Evolutionary conservation across 2,797 vertebrate genomes (phyloP), one percentile per base, ranked within the genome.

Genomic region (Ambastaia sidthimunki): DNA sequence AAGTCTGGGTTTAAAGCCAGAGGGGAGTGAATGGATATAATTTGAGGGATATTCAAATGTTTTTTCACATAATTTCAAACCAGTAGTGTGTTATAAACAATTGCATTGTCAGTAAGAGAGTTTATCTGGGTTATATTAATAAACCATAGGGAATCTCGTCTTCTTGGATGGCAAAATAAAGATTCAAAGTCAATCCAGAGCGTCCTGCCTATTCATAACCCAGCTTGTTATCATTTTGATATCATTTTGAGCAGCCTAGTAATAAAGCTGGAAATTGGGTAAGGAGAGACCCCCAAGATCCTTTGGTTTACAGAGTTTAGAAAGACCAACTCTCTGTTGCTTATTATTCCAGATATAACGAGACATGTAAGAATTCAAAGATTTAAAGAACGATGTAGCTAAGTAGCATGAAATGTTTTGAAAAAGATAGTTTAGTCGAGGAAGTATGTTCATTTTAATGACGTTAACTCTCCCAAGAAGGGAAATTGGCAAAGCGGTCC

Each of bases 1-100:
- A 69, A 25, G 2, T 69, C 66, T 5, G 41, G 54, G 7, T 79
- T 79, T 21, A 79, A 19, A 18, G 55, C 54, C 41, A 82, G 0
- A 6, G 66, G 63, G 13, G 76, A 79, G 1, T 1, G 5, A 0
- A 76, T 12, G 47, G 41, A 76, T n/a, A n/a, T n/a, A n/a, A n/a
- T n/a, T n/a, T n/a, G n/a, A 13, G 31, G 31, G 18, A 65, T 41
- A n/a, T 19, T 65, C 9, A 65, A 65, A 37, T 41, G 9, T 65
- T 44, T 76, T 71, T 6, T 16, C 37, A 71, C 50, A 44, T 80
- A 66, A 9, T 7, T 16, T 67, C 57, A 79, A 28, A n/a, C n/a
- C n/a, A n/a, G n/a, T n/a, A n/a, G n/a, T n/a, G 66, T 63, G 4
- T 76, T 71, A 54, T 62, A 76, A 13, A 81, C 52, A 70, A 60